Percentiles rank a stretch among this genome's conserved stretches.
These are phyloP conservation scores for Neolamprologus variostigma DNA, from an alignment of 2,113 vertebrate genomes.

Conservation along the genomic window DNA sequence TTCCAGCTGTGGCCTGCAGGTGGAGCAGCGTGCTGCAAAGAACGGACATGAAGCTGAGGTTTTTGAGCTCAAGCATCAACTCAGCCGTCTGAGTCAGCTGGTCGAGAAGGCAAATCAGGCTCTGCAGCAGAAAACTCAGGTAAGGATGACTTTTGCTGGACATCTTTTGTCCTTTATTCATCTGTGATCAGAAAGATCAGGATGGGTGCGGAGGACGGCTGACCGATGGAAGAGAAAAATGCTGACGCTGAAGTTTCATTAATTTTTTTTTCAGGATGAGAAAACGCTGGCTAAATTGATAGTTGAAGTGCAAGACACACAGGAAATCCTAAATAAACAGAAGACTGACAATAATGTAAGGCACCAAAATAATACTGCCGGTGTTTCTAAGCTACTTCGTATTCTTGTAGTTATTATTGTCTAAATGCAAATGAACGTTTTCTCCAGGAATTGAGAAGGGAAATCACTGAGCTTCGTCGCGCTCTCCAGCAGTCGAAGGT, in stretches of 20 bases:
- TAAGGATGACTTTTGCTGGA: neutral
- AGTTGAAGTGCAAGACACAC: conserved; percentile 53
- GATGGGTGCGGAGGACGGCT: accelerated
- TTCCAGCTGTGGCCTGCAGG: conserved; percentile 62
- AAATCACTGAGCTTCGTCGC: conserved; percentile 45
- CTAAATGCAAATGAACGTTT: neutral
- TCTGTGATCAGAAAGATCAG: neutral
- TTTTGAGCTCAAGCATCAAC: conserved; percentile 40
- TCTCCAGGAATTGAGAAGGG: conserved; percentile 61
- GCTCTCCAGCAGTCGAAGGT: conserved; percentile 52
- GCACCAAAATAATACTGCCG: neutral
- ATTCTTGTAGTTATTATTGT: neutral
- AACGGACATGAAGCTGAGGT: conserved; percentile 34
- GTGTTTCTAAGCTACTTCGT: neutral
- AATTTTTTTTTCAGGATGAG: conserved; percentile 46
- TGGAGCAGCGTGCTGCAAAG: conserved; percentile 47
- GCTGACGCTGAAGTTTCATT: neutral
- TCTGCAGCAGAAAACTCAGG: conserved; percentile 64
- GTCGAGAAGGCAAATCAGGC: conserved; percentile 46
- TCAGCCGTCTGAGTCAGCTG: conserved; percentile 35
- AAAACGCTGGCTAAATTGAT: conserved; percentile 53
- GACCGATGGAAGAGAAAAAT: neutral
- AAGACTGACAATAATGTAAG: conserved; percentile 62
- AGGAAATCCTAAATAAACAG: conserved; percentile 51
- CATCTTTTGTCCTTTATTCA: neutral